Evolutionary conservation across 2,888 invertebrate genomes (phyloP), one percentile per base, ranked within the genome.

Genomic region (Geotrupes spiniger): DNA sequence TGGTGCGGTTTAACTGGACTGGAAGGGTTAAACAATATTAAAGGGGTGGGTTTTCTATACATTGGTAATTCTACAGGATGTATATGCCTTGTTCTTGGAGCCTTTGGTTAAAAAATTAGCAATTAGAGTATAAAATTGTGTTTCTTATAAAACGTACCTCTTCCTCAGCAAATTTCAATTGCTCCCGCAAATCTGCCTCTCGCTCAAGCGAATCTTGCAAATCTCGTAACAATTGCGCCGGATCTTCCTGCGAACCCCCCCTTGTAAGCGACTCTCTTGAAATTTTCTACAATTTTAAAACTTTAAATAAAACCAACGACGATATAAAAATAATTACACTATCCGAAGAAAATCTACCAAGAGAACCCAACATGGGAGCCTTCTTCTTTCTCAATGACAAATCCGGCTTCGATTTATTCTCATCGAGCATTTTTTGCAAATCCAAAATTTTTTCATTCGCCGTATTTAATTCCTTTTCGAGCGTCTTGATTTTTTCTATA

Each of bases 111-210:
- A 21, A 12, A 33, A 33, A 33, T 33, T 33, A 33, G 29, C 28
- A 11, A 31, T 26, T 33, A 33, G n/a, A 15, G n/a, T 42, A 11
- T 26, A 17, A 14, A 11, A 42, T n/a, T 43, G 9, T 2, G n/a
- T 25, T 21, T 21, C 3, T 6, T 3, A 21, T 21, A 21, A 21
- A 36, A 51, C 48, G 61, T 75, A 88, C 89, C 83, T 96, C 95
- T 74, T 94, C 93, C 72, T 96, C 95, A 9, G 94, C 87, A 71
- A 92, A 95, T 56, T 86, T 83, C 8, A 96, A 75, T 70, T 97
- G 96, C 70, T 97, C 96, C 44, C 92, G 81, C 10, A 96, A 76
- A 75, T 97, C 96, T 1, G 92, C 91, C 72, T 97, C 96, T 16
- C 96, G 78, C 74, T 97, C 96, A 52, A 93, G 76, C 1, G 92